A percentile compares a stretch with the other conserved stretches of the same genome.
Conservation (phyloP, 2,797 vertebrate species). For the Triplophysa bombifrons region DNA sequence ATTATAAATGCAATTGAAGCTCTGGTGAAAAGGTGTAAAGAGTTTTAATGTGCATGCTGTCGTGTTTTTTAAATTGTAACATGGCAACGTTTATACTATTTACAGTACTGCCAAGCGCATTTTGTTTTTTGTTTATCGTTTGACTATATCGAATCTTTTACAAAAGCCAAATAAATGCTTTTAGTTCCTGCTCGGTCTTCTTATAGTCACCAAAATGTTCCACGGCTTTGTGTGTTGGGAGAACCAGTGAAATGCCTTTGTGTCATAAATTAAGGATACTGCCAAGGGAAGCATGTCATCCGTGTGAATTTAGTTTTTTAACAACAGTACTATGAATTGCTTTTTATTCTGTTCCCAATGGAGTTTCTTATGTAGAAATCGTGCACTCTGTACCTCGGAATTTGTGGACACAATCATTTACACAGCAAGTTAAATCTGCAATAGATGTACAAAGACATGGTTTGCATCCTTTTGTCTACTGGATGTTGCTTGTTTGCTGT, state of each 20-base stretch:
- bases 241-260: slow-evolving; percentile 68
- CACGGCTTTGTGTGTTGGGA: slow-evolving; percentile 34
- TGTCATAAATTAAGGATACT: slow-evolving; percentile 50
- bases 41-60: slow-evolving; percentile 72
- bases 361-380: background rate
- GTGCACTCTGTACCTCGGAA: slow-evolving; percentile 1
- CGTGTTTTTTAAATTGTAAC: slow-evolving; percentile 61
- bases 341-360: background rate
- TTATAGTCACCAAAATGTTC: slow-evolving; percentile 32
- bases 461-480: slow-evolving; percentile 55
- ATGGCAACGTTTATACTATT: slow-evolving; percentile 67
- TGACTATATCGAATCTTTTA: slow-evolving; percentile 54
- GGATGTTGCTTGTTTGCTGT: slow-evolving; percentile 58
- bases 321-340: background rate
- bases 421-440: slow-evolving; percentile 50
- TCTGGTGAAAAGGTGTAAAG: slow-evolving; percentile 57
- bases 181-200: slow-evolving; percentile 16
- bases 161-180: slow-evolving; percentile 63
- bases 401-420: slow-evolving; percentile 4
- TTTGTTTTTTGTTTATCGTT: slow-evolving; percentile 49
- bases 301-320: background rate
- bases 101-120: slow-evolving; percentile 74
- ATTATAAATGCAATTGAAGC: slow-evolving; percentile 61
- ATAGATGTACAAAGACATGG: slow-evolving; percentile 58
- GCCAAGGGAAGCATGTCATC: slow-evolving; percentile 40